phyloP scores from a whole-genome alignment of 2,888 invertebrate species.

The Sipunculus nudus region DNA sequence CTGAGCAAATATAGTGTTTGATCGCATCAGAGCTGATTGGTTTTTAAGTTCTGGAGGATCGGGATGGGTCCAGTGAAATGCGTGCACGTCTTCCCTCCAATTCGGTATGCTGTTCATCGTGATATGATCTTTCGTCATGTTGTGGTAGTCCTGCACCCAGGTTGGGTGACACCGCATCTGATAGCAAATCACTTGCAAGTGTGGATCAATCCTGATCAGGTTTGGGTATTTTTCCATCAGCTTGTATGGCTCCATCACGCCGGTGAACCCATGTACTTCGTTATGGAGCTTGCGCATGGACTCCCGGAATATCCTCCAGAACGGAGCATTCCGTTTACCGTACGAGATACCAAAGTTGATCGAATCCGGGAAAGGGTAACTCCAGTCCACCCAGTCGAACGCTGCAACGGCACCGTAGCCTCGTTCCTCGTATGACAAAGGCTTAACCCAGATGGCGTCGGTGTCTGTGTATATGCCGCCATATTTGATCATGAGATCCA shows the following conservation, averaged over 20 bases:
- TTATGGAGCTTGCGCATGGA: constrained; percentile 41
- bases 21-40: constrained; percentile 34
- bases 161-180: constrained; percentile 56
- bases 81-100: constrained; percentile 48
- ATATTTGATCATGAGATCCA: constrained; percentile 57
- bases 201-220: constrained; percentile 49
- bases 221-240: constrained; percentile 49
- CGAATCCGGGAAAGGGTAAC: constrained; percentile 41
- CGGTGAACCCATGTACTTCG: constrained; percentile 39
- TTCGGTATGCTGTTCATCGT: constrained; percentile 43
- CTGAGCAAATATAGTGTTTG: constrained; percentile 51
- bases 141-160: constrained; percentile 50
- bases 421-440: constrained; percentile 43
- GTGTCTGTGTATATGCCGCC: constrained; percentile 64
- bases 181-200: constrained; percentile 56
- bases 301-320: constrained; percentile 42
- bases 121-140: constrained; percentile 43
- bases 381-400: constrained; percentile 54
- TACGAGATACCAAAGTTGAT: constrained; percentile 44
- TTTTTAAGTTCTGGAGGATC: constrained; percentile 53
- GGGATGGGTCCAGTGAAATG: constrained; percentile 58
- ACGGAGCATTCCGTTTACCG: constrained; percentile 42
- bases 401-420: constrained; percentile 55
- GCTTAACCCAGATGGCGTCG: constrained; percentile 58
- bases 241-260: constrained; percentile 44